These are phyloP conservation scores for Gnathonemus echidnorhynchus DNA, from an alignment of 2,113 vertebrate genomes.

Conservation along the genomic window DNA sequence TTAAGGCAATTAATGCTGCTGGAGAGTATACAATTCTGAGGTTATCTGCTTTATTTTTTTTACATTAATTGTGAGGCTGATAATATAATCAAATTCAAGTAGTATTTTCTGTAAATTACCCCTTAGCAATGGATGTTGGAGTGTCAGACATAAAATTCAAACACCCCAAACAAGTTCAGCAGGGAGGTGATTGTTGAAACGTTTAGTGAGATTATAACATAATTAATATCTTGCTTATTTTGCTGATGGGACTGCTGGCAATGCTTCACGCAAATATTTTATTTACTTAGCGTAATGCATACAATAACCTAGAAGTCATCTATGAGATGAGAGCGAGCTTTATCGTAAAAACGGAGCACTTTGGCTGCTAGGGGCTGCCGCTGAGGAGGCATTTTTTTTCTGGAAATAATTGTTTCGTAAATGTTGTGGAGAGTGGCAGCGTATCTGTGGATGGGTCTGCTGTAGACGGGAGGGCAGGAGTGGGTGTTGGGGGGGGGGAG, in stretches of 20 bases:
- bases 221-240: slow-evolving; percentile 56
- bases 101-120: slow-evolving; percentile 67
- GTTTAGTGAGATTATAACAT: slow-evolving; percentile 55
- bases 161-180: slow-evolving; percentile 46
- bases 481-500: neutral
- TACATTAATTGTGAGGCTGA: slow-evolving; percentile 71
- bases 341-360: neutral
- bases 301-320: slow-evolving; percentile 3
- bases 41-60: slow-evolving; percentile 66
- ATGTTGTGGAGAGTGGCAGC: neutral
- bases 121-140: slow-evolving; percentile 59
- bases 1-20: slow-evolving; percentile 34
- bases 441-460: neutral
- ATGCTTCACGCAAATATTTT: slow-evolving; percentile 51
- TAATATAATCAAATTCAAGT: slow-evolving; percentile 64
- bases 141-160: slow-evolving; percentile 39
- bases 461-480: no score
- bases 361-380: neutral
- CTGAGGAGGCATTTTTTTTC: neutral
- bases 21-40: slow-evolving; percentile 54
- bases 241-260: slow-evolving; percentile 54
- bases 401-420: neutral
- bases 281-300: neutral
- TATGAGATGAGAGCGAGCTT: neutral
- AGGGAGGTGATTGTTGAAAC: slow-evolving; percentile 45